A percentile compares a stretch with the other conserved stretches of the same genome.
These are phyloP conservation scores for Stenchaetothrips biformis DNA, from an alignment of 2,888 invertebrate species.

Conservation along the genomic window DNA sequence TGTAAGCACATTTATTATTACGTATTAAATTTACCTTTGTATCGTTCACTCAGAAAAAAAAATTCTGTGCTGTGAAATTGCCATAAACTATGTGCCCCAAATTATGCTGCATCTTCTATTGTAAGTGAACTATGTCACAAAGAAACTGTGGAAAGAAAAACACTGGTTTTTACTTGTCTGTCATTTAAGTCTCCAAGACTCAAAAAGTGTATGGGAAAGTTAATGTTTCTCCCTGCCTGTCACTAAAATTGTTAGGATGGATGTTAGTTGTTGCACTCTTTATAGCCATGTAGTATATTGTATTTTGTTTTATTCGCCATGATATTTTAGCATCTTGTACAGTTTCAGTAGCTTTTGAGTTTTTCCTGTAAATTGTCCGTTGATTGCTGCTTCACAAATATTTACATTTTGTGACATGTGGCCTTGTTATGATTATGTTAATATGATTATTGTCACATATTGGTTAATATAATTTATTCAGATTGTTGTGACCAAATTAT, in stretches of 20 bases:
- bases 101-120: neutral
- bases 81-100: neutral
- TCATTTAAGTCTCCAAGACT: too few species aligned
- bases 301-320: neutral
- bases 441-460: neutral
- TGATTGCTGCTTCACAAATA: too few species aligned
- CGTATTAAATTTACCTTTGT: neutral
- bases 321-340: neutral
- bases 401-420: too few species aligned
- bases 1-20: neutral
- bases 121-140: too few species aligned
- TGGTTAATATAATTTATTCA: neutral
- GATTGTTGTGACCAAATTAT: conserved; percentile 14
- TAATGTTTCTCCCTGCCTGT: neutral
- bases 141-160: too few species aligned
- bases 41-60: neutral
- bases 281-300: neutral
- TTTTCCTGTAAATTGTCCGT: neutral
- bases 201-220: too few species aligned
- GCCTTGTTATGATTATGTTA: neutral
- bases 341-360: neutral
- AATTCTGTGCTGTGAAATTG: conserved; percentile 12
- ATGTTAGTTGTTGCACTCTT: too few species aligned
- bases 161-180: too few species aligned
- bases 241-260: too few species aligned